phyloP scores from a whole-genome alignment of 2,888 invertebrate genomes.

The Gryllus longicercus region DNA sequence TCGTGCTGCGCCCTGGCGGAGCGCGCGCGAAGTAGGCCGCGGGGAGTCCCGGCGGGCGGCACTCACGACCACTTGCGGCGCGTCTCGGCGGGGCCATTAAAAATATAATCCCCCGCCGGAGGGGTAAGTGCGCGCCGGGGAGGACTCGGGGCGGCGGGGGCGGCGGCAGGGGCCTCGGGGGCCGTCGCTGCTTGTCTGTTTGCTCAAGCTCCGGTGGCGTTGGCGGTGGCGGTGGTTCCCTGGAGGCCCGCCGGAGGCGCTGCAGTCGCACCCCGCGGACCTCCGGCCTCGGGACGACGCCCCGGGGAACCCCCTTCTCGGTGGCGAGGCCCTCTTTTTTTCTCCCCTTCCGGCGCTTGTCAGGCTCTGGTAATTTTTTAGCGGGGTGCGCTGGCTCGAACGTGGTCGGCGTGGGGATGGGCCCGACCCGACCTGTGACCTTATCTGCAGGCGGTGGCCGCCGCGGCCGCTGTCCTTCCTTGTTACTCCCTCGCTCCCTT shows the following conservation, averaged over 20 bases:
- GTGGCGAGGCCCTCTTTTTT: neutral
- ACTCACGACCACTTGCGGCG: neutral
- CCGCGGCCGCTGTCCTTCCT: neutral
- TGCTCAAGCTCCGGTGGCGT: neutral
- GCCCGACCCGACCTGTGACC: neutral
- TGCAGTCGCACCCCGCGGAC: constrained; percentile 17
- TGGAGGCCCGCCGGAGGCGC: neutral
- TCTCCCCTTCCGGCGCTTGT: neutral
- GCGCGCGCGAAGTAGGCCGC: neutral
- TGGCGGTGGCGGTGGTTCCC: neutral
- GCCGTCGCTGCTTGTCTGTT: neutral
- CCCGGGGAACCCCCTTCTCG: neutral
- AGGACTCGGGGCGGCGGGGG: neutral
- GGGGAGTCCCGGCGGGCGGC: neutral
- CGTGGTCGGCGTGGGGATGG: neutral
- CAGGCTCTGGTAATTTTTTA: neutral
- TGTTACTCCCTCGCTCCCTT: neutral
- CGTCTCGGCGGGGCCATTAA: constrained; percentile 1
- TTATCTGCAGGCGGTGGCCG: neutral
- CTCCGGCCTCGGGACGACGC: constrained; percentile 11
- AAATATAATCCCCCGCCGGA: constrained; percentile 17
- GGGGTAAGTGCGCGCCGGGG: constrained; percentile 17
- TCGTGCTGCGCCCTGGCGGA: neutral
- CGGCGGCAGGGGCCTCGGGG: too few relatives aligned
- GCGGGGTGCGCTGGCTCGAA: neutral